Percentiles rank a stretch among this genome's conserved stretches.
Conservation (phyloP, 2,113 vertebrate species). For the Tauraco erythrolophus region DNA sequence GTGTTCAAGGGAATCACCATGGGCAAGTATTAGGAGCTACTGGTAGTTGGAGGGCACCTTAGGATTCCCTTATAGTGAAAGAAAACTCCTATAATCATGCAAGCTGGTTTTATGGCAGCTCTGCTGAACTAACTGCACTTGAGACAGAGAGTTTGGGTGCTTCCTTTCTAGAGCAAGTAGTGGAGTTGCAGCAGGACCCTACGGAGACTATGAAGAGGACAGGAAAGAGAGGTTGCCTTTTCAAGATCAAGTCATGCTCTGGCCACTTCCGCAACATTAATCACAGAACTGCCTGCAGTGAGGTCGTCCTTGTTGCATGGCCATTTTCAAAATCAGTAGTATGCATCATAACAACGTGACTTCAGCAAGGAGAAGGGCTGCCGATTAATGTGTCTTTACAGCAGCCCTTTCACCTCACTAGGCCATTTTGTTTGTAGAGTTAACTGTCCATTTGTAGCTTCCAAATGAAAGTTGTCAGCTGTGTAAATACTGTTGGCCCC, state of each 20-base stretch:
- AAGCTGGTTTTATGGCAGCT: background rate
- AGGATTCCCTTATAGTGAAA: background rate
- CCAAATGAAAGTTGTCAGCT: conserved; percentile 24
- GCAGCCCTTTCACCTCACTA: background rate
- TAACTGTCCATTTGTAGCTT: background rate
- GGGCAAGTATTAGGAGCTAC: background rate
- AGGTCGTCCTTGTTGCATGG: background rate
- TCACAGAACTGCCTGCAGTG: background rate
- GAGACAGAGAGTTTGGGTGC: background rate
- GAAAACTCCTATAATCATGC: background rate
- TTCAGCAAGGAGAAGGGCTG: background rate
- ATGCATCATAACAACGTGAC: background rate
- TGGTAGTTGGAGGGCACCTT: background rate
- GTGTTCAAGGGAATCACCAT: background rate
- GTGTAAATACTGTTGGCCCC: background rate
- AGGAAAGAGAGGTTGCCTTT: background rate
- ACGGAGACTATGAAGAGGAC: background rate
- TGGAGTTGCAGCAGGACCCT: background rate
- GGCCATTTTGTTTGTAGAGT: background rate
- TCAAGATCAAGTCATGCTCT: background rate
- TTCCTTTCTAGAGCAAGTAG: background rate
- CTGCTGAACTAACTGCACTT: background rate
- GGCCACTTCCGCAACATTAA: background rate
- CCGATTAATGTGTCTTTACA: background rate
- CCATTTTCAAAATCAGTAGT: background rate